phyloP scores from a whole-genome alignment of 2,113 vertebrate genomes.

The Spermophilus dauricus region DNA sequence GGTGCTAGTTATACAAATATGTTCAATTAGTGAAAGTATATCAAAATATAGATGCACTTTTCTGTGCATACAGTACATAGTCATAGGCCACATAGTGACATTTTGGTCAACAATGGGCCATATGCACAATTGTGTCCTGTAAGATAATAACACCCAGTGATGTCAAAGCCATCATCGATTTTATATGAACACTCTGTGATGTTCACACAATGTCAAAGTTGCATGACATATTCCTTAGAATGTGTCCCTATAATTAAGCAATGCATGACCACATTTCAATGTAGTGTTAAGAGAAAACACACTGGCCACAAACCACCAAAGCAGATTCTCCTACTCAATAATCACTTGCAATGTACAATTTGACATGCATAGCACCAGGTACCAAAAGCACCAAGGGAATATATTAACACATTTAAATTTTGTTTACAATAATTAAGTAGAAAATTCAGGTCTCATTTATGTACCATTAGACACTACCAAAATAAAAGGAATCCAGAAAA shows the following conservation, averaged over 20 bases:
- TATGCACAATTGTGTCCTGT: neutral
- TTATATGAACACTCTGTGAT: neutral
- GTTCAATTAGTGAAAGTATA: neutral
- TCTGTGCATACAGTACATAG: neutral
- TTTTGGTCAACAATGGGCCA: neutral
- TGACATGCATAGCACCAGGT: constrained; percentile 41
- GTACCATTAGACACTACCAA: constrained; percentile 18
- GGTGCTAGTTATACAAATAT: neutral
- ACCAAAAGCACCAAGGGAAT: constrained; percentile 13
- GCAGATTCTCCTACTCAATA: constrained; percentile 8
- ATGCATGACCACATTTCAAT: neutral
- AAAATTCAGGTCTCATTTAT: constrained; percentile 32
- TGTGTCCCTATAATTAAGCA: neutral
- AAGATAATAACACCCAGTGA: neutral
- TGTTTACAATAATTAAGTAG: constrained; percentile 44
- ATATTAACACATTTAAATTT: constrained; percentile 52
- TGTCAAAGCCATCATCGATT: neutral
- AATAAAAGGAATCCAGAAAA: constrained; percentile 65
- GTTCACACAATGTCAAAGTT: neutral
- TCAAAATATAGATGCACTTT: neutral
- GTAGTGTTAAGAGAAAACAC: constrained; percentile 49
- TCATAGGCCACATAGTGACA: neutral
- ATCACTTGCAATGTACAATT: constrained; percentile 36
- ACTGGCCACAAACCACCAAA: neutral
- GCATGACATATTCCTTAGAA: neutral